Percentiles rank a stretch among this genome's conserved stretches.
These are phyloP conservation scores for Nothura maculosa DNA, from an alignment of 2,797 vertebrate species.

Conservation along the genomic window DNA sequence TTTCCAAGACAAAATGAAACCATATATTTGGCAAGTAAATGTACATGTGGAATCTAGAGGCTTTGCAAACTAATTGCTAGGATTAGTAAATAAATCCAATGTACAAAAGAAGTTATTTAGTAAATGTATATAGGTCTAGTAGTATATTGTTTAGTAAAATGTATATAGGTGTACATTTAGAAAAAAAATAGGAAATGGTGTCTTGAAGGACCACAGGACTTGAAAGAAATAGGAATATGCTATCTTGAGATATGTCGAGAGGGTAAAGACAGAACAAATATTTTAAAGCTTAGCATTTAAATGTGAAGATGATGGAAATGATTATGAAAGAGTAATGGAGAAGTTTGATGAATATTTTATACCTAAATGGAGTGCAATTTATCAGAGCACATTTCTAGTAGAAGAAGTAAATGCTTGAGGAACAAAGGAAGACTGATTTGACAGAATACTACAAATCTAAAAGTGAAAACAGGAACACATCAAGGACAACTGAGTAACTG, in stretches of 20 bases:
- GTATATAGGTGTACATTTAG: neutral
- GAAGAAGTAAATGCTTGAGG: neutral
- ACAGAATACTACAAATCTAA: neutral
- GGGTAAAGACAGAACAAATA: neutral
- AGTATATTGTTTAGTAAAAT: no score
- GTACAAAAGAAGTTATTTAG: neutral
- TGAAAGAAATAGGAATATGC: neutral
- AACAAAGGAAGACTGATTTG: neutral
- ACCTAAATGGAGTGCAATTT: neutral
- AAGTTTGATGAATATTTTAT: conserved; percentile 47
- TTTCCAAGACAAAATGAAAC: neutral
- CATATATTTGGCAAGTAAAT: neutral
- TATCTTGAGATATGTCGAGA: neutral
- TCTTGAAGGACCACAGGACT: no score
- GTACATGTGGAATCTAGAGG: neutral
- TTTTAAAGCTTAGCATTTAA: conserved; percentile 12
- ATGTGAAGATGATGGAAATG: neutral
- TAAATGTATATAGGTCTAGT: neutral
- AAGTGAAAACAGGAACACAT: neutral
- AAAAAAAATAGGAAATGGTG: neutral
- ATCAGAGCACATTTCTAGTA: neutral
- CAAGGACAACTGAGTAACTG: neutral
- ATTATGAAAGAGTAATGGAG: conserved; percentile 24
- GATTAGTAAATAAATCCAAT: neutral
- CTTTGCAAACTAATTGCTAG: neutral